Evolutionary conservation across 2,797 vertebrate genomes (phyloP).

Genomic region (Pyrocephalus nanus): DNA sequence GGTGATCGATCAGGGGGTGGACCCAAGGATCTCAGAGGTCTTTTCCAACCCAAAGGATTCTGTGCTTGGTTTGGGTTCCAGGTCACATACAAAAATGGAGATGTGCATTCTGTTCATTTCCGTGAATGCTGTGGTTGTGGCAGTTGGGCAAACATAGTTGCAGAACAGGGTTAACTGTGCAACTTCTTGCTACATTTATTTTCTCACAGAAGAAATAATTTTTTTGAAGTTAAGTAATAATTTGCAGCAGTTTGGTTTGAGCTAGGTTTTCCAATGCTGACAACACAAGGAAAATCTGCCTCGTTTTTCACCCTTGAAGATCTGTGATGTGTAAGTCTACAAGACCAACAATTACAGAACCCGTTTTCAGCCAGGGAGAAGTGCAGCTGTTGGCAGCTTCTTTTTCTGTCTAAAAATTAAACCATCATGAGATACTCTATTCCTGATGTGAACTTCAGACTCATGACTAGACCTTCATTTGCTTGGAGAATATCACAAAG

Average conservation of each 20-base stretch:
- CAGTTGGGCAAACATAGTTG: neutral
- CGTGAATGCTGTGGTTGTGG: neutral
- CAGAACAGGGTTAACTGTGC: neutral
- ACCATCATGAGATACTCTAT: neutral
- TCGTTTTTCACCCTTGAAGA: neutral
- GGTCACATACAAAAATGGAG: neutral
- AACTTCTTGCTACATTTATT: neutral
- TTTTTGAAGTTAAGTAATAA: neutral
- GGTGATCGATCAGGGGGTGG: neutral
- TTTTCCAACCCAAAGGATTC: neutral
- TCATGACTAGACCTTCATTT: neutral
- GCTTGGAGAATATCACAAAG: neutral
- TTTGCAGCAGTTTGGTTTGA: neutral
- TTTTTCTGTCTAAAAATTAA: neutral
- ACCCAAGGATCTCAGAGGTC: neutral
- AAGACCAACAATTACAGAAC: neutral
- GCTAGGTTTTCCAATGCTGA: neutral
- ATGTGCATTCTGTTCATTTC: neutral
- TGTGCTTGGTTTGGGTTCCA: neutral
- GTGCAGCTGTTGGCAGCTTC: neutral
- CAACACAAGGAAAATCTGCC: neutral
- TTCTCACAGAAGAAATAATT: neutral
- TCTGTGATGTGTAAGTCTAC: neutral
- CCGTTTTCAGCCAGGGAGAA: neutral
- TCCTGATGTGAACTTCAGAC: neutral